These are phyloP conservation scores for Erebia epiphron DNA, from an alignment of 2,888 invertebrate species.

Conservation along the genomic window DNA sequence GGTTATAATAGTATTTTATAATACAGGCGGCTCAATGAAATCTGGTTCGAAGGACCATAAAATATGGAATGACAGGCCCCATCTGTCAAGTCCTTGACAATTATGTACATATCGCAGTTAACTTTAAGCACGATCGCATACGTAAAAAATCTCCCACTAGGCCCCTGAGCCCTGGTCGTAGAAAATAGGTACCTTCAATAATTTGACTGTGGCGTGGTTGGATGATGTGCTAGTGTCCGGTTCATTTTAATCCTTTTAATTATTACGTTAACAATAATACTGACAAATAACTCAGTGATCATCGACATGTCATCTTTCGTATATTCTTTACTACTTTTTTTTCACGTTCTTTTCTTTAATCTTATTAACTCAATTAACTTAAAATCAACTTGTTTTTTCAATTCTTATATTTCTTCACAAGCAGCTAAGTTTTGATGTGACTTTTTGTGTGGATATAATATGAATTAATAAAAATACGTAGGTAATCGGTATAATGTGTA, in stretches of 20 bases:
- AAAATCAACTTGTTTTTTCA: not conserved
- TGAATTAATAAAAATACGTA: no score
- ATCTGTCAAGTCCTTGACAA: no score
- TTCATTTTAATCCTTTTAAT: slow-evolving; percentile 20
- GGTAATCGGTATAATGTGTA: no score
- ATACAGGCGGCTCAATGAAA: no score
- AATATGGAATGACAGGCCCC: no score
- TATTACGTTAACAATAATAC: slow-evolving; percentile 38
- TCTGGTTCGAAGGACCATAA: no score
- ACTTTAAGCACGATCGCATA: no score
- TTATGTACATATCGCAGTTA: no score
- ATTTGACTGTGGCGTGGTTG: not conserved
- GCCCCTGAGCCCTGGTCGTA: not conserved
- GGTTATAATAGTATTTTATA: no score
- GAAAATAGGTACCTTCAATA: not conserved
- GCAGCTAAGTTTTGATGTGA: no score
- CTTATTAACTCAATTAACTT: slow-evolving; percentile 5
- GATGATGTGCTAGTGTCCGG: not conserved
- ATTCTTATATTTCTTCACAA: not conserved
- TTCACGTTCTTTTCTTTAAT: not conserved
- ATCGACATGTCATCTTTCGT: slow-evolving; percentile 68
- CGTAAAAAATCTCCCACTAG: no score
- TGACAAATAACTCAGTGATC: slow-evolving; percentile 60
- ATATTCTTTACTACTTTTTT: slow-evolving; percentile 27
- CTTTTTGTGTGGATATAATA: no score